phyloP scores from a whole-genome alignment of 2,888 invertebrate species.

The Perizoma flavofasciatum region DNA sequence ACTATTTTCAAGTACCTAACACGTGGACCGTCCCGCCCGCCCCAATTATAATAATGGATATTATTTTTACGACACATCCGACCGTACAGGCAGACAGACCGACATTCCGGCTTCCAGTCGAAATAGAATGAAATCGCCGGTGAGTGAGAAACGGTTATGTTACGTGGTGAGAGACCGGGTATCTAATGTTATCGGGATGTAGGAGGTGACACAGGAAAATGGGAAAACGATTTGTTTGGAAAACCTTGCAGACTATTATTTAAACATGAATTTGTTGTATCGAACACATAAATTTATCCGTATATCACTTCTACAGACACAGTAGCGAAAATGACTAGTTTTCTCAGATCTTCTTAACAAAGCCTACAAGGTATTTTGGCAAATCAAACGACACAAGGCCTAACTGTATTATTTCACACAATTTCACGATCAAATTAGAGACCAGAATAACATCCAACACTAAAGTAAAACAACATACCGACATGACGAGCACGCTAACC shows the following conservation, averaged over 20 bases:
- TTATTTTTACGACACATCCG: constrained; percentile 71
- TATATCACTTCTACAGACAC: not conserved
- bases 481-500: constrained; percentile 9
- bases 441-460: constrained; percentile 1
- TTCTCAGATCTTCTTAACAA: too few relatives aligned
- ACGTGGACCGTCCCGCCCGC: constrained; percentile 53
- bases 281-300: too few relatives aligned
- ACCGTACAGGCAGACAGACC: constrained; percentile 39
- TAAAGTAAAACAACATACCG: constrained; percentile 8
- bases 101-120: constrained; percentile 57
- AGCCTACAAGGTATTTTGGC: too few relatives aligned
- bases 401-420: not conserved
- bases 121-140: constrained; percentile 52
- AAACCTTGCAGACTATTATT: not conserved
- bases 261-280: too few relatives aligned
- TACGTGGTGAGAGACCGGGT: not conserved
- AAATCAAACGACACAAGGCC: not conserved
- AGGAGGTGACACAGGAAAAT: constrained; percentile 27
- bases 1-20: constrained; percentile 48
- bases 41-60: constrained; percentile 76
- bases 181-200: constrained; percentile 9
- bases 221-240: not conserved
- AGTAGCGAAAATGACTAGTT: not conserved
- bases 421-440: constrained; percentile 1
- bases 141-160: constrained; percentile 39